Evolutionary conservation across 2,797 vertebrate genomes (phyloP).

Genomic region (Emydoidea blandingii): DNA sequence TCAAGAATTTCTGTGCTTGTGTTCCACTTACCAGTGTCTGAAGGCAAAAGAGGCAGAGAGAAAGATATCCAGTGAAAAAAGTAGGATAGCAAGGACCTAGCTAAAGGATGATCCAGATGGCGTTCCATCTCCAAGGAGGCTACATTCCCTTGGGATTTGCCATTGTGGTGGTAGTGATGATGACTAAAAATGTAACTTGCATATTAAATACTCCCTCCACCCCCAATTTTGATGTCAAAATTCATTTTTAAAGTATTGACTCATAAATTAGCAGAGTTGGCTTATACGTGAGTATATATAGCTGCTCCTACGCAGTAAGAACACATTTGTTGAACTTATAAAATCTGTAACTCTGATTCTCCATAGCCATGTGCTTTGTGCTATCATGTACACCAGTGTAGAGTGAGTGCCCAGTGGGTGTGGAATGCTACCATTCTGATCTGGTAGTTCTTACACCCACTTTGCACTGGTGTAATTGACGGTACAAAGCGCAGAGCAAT

Average conservation of each 20-base stretch:
- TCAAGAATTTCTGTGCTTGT: not conserved
- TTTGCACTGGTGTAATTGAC: too few relatives aligned
- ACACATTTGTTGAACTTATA: not conserved
- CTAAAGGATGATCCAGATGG: not conserved
- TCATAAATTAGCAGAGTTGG: not conserved
- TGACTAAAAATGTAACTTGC: not conserved
- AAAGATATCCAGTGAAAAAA: not conserved
- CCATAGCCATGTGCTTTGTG: not conserved
- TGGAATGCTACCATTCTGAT: not conserved
- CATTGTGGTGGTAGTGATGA: not conserved
- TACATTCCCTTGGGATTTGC: not conserved
- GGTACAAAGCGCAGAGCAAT: too few relatives aligned
- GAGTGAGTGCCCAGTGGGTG: not conserved
- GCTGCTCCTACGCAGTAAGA: not conserved
- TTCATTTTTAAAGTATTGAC: not conserved
- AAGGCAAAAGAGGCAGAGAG: accelerated
- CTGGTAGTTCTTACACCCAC: not conserved
- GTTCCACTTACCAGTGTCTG: accelerated
- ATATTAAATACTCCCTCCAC: not conserved
- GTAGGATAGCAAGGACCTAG: not conserved
- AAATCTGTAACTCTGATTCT: not conserved
- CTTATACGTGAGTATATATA: not conserved
- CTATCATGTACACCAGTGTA: not conserved
- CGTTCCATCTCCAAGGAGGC: not conserved
- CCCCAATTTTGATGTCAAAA: not conserved